Percentiles rank a stretch among this genome's conserved stretches.
Conservation (phyloP, 1,140 invertebrate species). For the Agraylea sexmaculata region DNA sequence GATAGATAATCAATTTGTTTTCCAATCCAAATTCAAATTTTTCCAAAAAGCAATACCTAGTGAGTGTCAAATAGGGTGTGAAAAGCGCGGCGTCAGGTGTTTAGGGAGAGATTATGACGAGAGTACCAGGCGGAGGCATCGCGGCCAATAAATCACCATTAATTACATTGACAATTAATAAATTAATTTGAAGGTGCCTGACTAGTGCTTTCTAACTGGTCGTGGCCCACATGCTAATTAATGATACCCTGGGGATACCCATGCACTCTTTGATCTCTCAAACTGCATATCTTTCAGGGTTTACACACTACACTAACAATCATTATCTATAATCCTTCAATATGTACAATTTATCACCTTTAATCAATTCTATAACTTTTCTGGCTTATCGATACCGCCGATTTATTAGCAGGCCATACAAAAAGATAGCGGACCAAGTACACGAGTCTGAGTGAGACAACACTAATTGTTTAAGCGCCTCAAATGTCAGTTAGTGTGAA, state of each 20-base stretch:
- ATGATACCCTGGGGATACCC: conserved; percentile 14
- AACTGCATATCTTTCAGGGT: neutral
- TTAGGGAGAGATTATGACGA: neutral
- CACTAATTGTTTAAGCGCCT: too few relatives aligned
- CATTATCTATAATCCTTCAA: too few relatives aligned
- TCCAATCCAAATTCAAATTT: neutral
- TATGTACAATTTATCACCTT: neutral
- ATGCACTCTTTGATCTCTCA: conserved; percentile 3
- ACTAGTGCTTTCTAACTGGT: conserved; percentile 9
- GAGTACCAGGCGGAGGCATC: conserved; percentile 1
- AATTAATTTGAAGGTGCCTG: conserved; percentile 21
- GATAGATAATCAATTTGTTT: too few relatives aligned
- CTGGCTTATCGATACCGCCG: too few relatives aligned
- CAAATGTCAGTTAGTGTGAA: too few relatives aligned
- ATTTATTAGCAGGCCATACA: too few relatives aligned
- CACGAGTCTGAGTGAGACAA: too few relatives aligned
- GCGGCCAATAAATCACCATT: conserved; percentile 21
- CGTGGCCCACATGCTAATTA: conserved; percentile 16
- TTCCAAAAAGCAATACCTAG: neutral
- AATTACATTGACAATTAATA: conserved; percentile 23
- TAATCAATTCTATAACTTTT: neutral
- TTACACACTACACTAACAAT: neutral
- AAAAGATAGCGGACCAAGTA: too few relatives aligned
- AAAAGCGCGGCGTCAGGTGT: neutral
- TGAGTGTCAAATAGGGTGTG: neutral